A percentile compares a stretch with the other conserved stretches of the same genome.
Evolutionary conservation across 2,797 vertebrate species (phyloP).

Genomic region (Myripristis jacobus): DNA sequence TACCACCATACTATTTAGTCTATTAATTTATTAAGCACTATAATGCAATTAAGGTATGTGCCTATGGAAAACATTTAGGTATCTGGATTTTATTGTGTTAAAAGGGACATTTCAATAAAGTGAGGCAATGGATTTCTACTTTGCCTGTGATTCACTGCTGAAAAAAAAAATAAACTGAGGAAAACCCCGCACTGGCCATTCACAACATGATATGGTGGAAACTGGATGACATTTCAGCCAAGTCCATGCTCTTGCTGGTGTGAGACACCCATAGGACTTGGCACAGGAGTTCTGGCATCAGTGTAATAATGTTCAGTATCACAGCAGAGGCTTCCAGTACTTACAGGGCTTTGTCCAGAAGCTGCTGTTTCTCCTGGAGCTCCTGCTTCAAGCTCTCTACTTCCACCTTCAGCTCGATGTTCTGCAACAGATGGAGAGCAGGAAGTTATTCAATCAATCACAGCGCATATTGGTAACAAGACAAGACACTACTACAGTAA

Average conservation of each 20-base stretch:
- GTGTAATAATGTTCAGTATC: neutral
- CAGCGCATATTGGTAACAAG: too few relatives aligned
- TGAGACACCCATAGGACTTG: neutral
- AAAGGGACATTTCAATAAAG: neutral
- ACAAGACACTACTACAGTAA: too few relatives aligned
- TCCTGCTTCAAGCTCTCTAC: constrained; percentile 98
- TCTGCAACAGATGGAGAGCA: constrained; percentile 82
- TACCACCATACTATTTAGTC: neutral
- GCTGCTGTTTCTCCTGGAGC: constrained; percentile 93
- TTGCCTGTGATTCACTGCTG: neutral
- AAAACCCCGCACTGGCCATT: too few relatives aligned
- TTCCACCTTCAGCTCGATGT: constrained; percentile 98
- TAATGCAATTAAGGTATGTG: neutral
- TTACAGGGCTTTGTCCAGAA: constrained; percentile 92
- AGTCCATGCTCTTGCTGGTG: too few relatives aligned
- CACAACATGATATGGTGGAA: neutral
- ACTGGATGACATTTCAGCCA: neutral
- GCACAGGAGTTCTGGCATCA: neutral
- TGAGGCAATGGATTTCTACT: neutral
- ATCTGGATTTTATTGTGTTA: constrained; percentile 18
- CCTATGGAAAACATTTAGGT: constrained; percentile 3
- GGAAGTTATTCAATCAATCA: neutral
- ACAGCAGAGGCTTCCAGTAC: constrained; percentile 49
- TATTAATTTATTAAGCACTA: neutral
- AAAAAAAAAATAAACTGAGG: too few relatives aligned